Evolutionary conservation across 2,113 vertebrate genomes (phyloP).

Genomic region (Mesembrinibis cayennensis): DNA sequence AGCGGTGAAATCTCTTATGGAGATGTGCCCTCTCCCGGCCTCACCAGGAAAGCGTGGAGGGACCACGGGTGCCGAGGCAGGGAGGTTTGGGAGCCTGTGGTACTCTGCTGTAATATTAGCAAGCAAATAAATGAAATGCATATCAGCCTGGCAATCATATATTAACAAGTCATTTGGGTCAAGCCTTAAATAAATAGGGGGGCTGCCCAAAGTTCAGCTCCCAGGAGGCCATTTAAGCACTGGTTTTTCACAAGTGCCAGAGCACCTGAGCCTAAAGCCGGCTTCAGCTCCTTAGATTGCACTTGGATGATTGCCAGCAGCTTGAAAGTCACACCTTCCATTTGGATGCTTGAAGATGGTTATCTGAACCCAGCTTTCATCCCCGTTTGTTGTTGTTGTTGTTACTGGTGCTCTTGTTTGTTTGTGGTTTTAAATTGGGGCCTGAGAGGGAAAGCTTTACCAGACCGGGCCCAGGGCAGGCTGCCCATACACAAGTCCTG

Average conservation of each 20-base stretch:
- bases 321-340: not conserved
- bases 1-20: not conserved
- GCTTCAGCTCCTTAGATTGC: not conserved
- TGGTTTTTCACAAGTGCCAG: not conserved
- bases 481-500: not conserved
- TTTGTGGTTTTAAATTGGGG: not conserved
- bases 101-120: not conserved
- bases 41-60: not conserved
- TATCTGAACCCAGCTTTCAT: not conserved
- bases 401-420: not conserved
- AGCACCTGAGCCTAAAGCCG: not conserved
- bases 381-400: too few relatives aligned
- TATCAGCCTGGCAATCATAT: not conserved
- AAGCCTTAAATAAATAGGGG: not conserved
- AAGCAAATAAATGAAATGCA: not conserved
- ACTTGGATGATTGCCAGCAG: not conserved
- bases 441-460: not conserved
- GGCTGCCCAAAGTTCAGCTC: not conserved
- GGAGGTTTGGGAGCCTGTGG: not conserved
- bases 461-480: not conserved
- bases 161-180: not conserved
- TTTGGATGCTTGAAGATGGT: not conserved
- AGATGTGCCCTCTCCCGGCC: constrained; percentile 56
- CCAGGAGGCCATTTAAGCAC: not conserved
- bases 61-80: accelerated